Evolutionary conservation across 2,113 vertebrate species (phyloP), one percentile per base, ranked within the genome.

Genomic region (Cinclus cinclus): DNA sequence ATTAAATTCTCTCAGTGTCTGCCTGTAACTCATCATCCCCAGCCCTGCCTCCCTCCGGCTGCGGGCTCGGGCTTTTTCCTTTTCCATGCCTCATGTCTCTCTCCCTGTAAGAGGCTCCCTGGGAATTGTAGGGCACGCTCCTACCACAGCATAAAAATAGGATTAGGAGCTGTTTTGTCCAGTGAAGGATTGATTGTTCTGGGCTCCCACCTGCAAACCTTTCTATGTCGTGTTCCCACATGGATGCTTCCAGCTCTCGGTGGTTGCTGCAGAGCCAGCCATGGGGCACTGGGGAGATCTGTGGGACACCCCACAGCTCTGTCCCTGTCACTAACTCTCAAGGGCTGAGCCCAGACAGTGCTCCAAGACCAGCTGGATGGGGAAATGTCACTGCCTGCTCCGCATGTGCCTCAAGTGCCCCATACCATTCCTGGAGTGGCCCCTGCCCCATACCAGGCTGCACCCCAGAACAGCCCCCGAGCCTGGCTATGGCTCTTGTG

Each of bases 1-100:
- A 90, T 95, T 88, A 87, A 90, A 96, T 92, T 95, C 83, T 81
- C 49, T 71, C 67, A 44, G 59, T 89, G 80, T 92, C 86, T 93
- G 85, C 63, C 85, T 33, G 23, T 70, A 95, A 71, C 47, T 94
- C 89, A 80, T 80, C 75, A 67, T 95, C 47, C 70, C 68, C 75
- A 37, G 47, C 79, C 88, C 56, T 41, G 80, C 74, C 75, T 67
- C 76, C 23, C 12, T 79, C 71, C 7, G 19, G 75, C 70, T 89
- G 89, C 92, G 69, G 27, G 15, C 55, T 91, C 35, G 5, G 55
- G 24, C 22, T 73, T 28, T 85, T 42, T 46, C 52, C 68, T 69
- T 65, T 77, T 55, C 62, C 4, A 4, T 53, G 42, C 39, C 41
- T 35, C 2, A 30, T 60, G 62, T 77, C 59, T 90, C 69, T 92